A percentile compares a stretch with the other conserved stretches of the same genome.
Evolutionary conservation across 1,140 invertebrate genomes (phyloP).

Genomic region (Cydia fagiglandana): DNA sequence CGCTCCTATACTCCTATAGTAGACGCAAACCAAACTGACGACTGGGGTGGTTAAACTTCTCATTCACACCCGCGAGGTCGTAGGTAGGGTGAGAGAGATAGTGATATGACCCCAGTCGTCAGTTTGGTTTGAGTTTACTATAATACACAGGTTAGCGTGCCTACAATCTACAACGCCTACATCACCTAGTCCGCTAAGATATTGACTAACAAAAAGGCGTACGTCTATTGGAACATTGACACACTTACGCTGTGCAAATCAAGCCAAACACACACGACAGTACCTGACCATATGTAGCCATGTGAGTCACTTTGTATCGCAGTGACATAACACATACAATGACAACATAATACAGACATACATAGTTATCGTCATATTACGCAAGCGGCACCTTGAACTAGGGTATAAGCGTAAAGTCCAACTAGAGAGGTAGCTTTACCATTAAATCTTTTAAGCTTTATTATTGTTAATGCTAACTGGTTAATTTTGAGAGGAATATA

Average conservation of each 20-base stretch:
- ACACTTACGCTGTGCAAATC: neutral
- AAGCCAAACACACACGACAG: neutral
- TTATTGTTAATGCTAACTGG: too few relatives aligned
- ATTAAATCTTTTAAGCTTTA: too few relatives aligned
- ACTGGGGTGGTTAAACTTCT: too few relatives aligned
- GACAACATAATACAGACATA: neutral
- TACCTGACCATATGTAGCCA: conserved; percentile 15
- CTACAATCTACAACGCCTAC: neutral
- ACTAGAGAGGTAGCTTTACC: too few relatives aligned
- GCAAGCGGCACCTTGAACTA: conserved; percentile 11
- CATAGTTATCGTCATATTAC: neutral
- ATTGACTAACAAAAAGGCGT: neutral
- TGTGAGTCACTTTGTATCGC: conserved; percentile 1
- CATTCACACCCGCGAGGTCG: too few relatives aligned
- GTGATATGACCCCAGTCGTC: too few relatives aligned
- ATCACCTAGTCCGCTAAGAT: neutral
- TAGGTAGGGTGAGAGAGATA: too few relatives aligned
- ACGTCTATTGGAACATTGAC: neutral
- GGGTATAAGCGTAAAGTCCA: neutral
- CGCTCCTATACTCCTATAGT: neutral
- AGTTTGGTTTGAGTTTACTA: too few relatives aligned
- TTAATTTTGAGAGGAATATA: too few relatives aligned
- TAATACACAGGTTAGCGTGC: neutral
- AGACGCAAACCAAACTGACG: too few relatives aligned
- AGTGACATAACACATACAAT: conserved; percentile 4